These are phyloP conservation scores for Agrypnia vestita DNA, from an alignment of 1,140 invertebrate genomes.

Conservation along the genomic window DNA sequence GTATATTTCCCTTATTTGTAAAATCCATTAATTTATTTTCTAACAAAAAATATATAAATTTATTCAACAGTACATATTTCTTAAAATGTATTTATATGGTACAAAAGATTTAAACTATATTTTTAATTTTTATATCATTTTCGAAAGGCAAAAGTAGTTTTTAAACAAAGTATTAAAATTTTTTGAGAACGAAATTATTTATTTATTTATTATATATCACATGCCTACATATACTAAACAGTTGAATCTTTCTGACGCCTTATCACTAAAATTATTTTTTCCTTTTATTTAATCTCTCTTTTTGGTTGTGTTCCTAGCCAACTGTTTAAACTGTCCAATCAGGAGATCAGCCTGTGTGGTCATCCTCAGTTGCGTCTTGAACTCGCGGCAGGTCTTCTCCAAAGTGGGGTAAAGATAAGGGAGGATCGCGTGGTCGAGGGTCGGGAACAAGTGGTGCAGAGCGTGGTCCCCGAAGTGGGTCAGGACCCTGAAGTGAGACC, in stretches of 20 bases:
- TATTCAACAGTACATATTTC: background rate
- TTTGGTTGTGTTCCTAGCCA: slow-evolving; percentile 73
- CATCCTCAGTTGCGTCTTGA: slow-evolving; percentile 74
- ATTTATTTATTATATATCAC: background rate
- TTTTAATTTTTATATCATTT: too few species aligned
- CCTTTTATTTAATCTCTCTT: slow-evolving; percentile 1
- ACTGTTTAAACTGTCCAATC: slow-evolving; percentile 80
- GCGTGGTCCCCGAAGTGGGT: slow-evolving; percentile 85
- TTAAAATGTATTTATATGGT: background rate
- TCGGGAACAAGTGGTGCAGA: slow-evolving; percentile 88
- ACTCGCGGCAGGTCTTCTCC: slow-evolving; percentile 80
- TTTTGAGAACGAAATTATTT: background rate
- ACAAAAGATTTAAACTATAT: background rate
- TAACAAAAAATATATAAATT: too few species aligned
- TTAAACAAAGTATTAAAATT: background rate
- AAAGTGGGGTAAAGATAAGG: slow-evolving; percentile 78
- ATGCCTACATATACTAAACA: background rate
- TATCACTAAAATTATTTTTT: slow-evolving; percentile 5
- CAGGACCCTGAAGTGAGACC: slow-evolving; percentile 79
- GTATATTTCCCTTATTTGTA: too few species aligned
- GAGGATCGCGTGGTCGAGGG: slow-evolving; percentile 84
- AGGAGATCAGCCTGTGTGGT: slow-evolving; percentile 76
- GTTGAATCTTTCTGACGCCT: background rate
- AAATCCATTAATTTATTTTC: too few species aligned
- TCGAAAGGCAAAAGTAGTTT: background rate